Base-by-base conservation (phyloP, 2,113 vertebrate species). In the Colinus virginianus region DNA sequence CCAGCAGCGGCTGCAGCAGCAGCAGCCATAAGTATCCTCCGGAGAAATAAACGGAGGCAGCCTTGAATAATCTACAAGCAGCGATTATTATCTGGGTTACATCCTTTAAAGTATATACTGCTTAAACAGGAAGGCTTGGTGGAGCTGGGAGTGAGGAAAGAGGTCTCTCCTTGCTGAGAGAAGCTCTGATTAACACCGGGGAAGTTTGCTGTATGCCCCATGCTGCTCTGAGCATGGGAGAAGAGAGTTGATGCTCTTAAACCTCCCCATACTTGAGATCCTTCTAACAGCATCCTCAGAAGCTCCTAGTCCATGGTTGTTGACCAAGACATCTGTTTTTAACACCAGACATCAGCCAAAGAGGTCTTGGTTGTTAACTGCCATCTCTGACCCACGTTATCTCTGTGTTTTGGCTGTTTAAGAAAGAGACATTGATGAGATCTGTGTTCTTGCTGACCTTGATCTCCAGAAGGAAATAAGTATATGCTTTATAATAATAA, bases 1-100 rank as follows among this genome's bases (percentile, higher is more conserved):
- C 81, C 68, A 83, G 59, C 78, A 88, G 78, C 20, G 36, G 91
- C 45, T 45, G 43, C 63, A 58, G 32, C 58, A 71, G 90, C 80
- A 59, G 90, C 53, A 40, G 7, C 58, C 2, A 3, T 87, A 94
- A 95, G 94, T 81, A 96, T 91, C 75, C 95, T 90, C 89, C 19
- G 38, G 91, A 96, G 94, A 94, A 97, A 97, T 58, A 90, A 94
- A 49, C 64, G 43, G 66, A 97, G 66, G 64, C 82, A 45, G 61
- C 45, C 5, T 8, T 92, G 95, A 92, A 80, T 59, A 78, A 90
- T 91, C 78, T 75, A 84, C 86, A 91, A 88, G 56, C 75, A 87
- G 59, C 63, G 48, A 15, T 70, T 90, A 58, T 88, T 88, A 84
- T 72, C 87, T 81, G 61, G 61, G 83, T 82, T 67, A 43, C 2